Conservation (phyloP, 2,797 vertebrate species). For the Scyliorhinus canicula region DNA sequence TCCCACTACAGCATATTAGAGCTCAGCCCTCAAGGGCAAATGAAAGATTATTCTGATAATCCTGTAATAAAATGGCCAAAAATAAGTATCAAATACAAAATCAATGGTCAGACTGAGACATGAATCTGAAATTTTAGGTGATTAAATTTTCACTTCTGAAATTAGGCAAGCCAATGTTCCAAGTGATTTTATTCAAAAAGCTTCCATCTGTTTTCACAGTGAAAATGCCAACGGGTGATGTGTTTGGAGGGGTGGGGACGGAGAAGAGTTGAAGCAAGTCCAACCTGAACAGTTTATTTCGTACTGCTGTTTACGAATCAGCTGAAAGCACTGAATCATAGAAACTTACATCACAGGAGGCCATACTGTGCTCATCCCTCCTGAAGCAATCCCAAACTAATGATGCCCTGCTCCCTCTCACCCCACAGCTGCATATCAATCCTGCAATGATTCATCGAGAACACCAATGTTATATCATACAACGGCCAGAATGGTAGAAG, state of each 20-base stretch:
- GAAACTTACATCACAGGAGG: neutral
- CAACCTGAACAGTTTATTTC: neutral
- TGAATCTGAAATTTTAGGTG: neutral
- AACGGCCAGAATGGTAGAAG: no score
- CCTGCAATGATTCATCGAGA: no score
- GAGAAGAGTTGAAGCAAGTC: neutral
- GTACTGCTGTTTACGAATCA: neutral
- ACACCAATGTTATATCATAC: no score
- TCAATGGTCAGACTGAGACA: neutral
- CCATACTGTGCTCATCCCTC: no score
- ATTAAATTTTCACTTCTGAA: neutral
- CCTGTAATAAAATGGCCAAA: neutral
- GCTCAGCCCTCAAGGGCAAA: neutral
- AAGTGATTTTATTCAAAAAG: neutral
- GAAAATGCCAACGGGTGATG: neutral
- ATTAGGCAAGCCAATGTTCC: neutral
- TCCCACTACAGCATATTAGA: no score
- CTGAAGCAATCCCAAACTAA: neutral
- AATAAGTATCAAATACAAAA: neutral
- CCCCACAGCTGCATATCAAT: no score
- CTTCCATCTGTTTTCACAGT: neutral
- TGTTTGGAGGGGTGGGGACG: neutral
- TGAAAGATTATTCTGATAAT: neutral
- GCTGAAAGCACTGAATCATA: neutral
- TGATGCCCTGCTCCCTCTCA: no score